Evolutionary conservation across 1,140 invertebrate species (phyloP), one percentile per base, ranked within the genome.

Genomic region (Saxidomus purpurata): DNA sequence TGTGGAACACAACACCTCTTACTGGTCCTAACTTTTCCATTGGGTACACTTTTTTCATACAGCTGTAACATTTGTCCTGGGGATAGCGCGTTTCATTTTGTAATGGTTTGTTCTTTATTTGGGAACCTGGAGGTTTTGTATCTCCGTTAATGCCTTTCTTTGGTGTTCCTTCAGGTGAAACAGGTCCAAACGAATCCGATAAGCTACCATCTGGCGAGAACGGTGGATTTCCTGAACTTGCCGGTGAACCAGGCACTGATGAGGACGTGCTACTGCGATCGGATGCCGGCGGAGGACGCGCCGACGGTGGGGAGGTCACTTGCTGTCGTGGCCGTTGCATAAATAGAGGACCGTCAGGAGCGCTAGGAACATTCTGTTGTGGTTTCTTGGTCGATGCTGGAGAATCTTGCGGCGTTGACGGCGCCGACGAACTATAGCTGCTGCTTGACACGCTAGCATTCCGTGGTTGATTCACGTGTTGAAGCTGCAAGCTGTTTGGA

Each of bases 1-100:
- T 92, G 43, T 92, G 92, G 34, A 89, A 92, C 19, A 92, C 90
- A 31, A 90, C 92, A 3, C 89, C 90, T 81, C 90, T 90, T 0
- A 92, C 87, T n/a, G 92, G 92, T 0, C 92, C 92, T 3, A 89
- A 80, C 52, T 88, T 91, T 74, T 92, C 92, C 80, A 92, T 90
- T 8, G 89, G 89, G 38, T 92, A 92, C 1, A 92, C 89, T 69
- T 92, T 92, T 74, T 92, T 91, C 90, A 91, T 89, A 67, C 92
- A 92, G 11, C 77, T 87, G 63, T 91, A 91, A 55, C 92, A 92
- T 49, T 91, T 89, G 47, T 92, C 90, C 76, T 92, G 90, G 19
- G 90, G 92, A 47, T 88, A 92, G 79, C 81, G 89, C 0, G 89
- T 86, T 61, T 90, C 82, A 59, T 89, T 89, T 89, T 90, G 34